A percentile compares a stretch with the other conserved stretches of the same genome.
These are phyloP conservation scores for Heterodera schachtii DNA, from an alignment of 1,140 invertebrate species.

Conservation along the genomic window DNA sequence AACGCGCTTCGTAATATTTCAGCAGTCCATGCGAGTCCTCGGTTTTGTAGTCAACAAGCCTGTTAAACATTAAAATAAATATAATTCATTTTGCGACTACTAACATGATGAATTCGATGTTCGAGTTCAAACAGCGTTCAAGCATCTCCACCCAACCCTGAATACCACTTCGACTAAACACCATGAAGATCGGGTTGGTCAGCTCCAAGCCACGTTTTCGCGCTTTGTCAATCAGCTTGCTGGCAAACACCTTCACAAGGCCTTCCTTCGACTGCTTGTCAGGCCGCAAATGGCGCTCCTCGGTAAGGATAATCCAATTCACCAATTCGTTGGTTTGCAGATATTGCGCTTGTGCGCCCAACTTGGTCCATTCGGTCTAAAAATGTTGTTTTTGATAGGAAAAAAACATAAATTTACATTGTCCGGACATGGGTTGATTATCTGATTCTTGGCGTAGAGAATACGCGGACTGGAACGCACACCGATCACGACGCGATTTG, in stretches of 20 bases:
- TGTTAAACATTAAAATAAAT: neutral
- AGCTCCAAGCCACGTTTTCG: constrained; percentile 35
- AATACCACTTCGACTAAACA: constrained; percentile 6
- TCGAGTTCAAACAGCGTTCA: constrained; percentile 38
- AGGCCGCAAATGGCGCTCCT: neutral
- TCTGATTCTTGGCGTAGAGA: constrained; percentile 44
- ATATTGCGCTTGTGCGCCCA: constrained; percentile 22
- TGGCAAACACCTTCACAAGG: constrained; percentile 30
- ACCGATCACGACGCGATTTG: constrained; percentile 38
- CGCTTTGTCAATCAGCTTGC: constrained; percentile 21
- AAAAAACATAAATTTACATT: constrained; percentile 32
- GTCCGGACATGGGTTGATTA: constrained; percentile 37
- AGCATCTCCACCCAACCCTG: constrained; percentile 40
- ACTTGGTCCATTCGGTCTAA: constrained; percentile 37
- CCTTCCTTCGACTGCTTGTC: no score
- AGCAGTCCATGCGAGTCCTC: constrained; percentile 44
- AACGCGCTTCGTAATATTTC: constrained; percentile 43
- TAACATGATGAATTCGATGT: constrained; percentile 40
- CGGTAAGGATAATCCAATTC: constrained; percentile 41
- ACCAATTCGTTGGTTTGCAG: constrained; percentile 31
- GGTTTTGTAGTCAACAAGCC: constrained; percentile 32
- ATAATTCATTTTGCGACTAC: neutral
- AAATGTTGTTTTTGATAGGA: constrained; percentile 10
- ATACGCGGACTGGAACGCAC: constrained; percentile 34
- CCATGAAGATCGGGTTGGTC: constrained; percentile 16